Base-by-base conservation (phyloP, 2,113 vertebrate genomes). In the Laterallus jamaicensis region DNA sequence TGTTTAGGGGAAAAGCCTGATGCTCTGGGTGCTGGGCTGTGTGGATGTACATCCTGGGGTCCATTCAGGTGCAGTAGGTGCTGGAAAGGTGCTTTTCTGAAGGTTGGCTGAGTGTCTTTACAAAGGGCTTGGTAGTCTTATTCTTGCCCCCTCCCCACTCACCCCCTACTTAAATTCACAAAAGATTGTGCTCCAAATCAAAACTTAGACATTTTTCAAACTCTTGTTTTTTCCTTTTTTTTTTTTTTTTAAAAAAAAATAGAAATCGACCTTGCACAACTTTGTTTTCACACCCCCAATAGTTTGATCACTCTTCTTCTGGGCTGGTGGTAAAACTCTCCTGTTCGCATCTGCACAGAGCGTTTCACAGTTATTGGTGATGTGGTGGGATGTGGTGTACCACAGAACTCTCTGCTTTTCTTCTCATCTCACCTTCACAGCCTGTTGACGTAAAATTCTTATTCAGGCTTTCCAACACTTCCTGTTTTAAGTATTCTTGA, bases 301-400 rank as follows among this genome's bases (percentile, higher is more conserved):
- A 26, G 49, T 15, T 14, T 68, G 37, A 32, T 52, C 6, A 12
- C 22, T 14, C 9, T 69, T 31, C 49, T 89, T 89, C 55, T 86
- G n/a, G 13, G 11, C 7, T 52, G 20, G 13, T 75, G 67, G 16
- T 15, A 76, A 64, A 92, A 31, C 19, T 82, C 32, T 32, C 10
- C 15, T 10, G 19, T 12, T 16, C 1, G 1, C 0, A 0, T 75
- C 79, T 66, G 7, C 20, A 62, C 1, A 0, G 49, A 21, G 20
- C 10, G 0, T 68, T 88, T 71, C 11, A 28, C 55, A 66, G 11
- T 83, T 74, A 15, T 1, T 21, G 5, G 28, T 63, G 66, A 78
- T 69, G 32, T 31, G 50, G 15, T 67, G 40, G 49, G 21, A 37
- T 70, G 28, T 42, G 84, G 83, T 31, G 5, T 50, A 42, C 32